Evolutionary conservation across 2,888 invertebrate genomes (phyloP).

Genomic region (Podotricha telesiphe): DNA sequence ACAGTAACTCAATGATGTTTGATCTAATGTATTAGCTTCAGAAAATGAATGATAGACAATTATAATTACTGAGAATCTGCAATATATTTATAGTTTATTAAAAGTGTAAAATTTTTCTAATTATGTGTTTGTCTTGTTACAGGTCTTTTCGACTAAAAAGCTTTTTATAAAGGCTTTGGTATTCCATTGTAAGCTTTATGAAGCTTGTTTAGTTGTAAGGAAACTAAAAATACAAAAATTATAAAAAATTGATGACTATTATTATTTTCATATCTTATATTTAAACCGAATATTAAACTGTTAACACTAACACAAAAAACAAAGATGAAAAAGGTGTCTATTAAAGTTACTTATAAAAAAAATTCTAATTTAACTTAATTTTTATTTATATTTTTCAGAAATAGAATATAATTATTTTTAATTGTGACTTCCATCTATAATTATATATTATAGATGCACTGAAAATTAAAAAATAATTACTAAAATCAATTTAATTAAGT

Average conservation of each 20-base stretch:
- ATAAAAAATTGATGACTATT: conserved; percentile 52
- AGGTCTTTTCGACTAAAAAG: conserved; percentile 90
- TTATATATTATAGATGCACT: too few species aligned
- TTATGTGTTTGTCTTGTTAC: conserved; percentile 73
- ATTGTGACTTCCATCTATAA: too few species aligned
- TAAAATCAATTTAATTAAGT: too few species aligned
- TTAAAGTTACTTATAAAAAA: too few species aligned
- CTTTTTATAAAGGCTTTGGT: conserved; percentile 70
- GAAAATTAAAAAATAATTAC: too few species aligned
- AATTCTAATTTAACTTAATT: too few species aligned
- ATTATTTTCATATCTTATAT: conserved; percentile 34
- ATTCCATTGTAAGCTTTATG: conserved; percentile 76
- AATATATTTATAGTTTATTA: conserved; percentile 7
- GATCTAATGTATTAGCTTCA: conserved; percentile 84
- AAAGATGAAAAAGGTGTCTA: too few species aligned
- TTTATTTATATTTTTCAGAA: too few species aligned
- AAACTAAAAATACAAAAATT: conserved; percentile 69
- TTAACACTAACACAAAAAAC: too few species aligned
- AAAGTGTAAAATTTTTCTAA: conserved; percentile 39
- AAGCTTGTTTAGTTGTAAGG: conserved; percentile 78
- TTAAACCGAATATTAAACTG: too few species aligned
- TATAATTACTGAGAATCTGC: conserved; percentile 56
- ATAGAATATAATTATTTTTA: too few species aligned
- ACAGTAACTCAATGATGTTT: conserved; percentile 76
- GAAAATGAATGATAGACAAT: conserved; percentile 69